Conservation (phyloP, 2,888 invertebrate genomes). For the Microplitis manilae region DNA sequence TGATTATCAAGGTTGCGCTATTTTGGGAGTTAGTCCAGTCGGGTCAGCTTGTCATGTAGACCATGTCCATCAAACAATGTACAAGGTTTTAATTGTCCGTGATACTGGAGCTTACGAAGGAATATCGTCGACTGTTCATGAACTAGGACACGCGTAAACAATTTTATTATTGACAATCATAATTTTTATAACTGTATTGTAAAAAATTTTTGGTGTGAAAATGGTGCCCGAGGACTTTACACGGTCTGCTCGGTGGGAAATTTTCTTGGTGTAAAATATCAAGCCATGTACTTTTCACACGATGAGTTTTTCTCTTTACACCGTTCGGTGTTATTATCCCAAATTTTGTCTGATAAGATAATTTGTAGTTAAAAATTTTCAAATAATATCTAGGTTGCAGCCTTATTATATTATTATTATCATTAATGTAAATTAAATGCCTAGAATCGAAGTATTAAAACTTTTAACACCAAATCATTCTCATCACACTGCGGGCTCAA, state of each 20-base stretch:
- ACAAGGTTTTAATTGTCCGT: background rate
- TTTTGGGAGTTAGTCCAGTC: background rate
- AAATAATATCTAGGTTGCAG: too few relatives aligned
- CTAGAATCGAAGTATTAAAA: too few relatives aligned
- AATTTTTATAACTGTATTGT: background rate
- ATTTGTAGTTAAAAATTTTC: too few relatives aligned
- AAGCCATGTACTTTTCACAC: background rate
- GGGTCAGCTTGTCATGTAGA: background rate
- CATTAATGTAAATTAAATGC: too few relatives aligned
- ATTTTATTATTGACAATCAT: background rate
- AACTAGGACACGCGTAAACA: constrained; percentile 1
- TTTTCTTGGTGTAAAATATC: background rate
- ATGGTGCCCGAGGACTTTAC: too few relatives aligned
- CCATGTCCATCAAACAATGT: background rate
- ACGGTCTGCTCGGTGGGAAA: too few relatives aligned
- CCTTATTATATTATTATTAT: too few relatives aligned
- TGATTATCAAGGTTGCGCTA: background rate
- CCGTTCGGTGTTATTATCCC: too few relatives aligned
- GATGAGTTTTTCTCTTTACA: too few relatives aligned
- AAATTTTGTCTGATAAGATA: too few relatives aligned
- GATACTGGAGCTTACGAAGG: background rate
- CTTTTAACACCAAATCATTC: too few relatives aligned
- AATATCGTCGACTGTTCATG: background rate
- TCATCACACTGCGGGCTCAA: too few relatives aligned
- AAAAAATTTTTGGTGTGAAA: background rate